Evolutionary conservation across 2,113 vertebrate genomes (phyloP).

Genomic region (Ophthalmolycus amberensis): DNA sequence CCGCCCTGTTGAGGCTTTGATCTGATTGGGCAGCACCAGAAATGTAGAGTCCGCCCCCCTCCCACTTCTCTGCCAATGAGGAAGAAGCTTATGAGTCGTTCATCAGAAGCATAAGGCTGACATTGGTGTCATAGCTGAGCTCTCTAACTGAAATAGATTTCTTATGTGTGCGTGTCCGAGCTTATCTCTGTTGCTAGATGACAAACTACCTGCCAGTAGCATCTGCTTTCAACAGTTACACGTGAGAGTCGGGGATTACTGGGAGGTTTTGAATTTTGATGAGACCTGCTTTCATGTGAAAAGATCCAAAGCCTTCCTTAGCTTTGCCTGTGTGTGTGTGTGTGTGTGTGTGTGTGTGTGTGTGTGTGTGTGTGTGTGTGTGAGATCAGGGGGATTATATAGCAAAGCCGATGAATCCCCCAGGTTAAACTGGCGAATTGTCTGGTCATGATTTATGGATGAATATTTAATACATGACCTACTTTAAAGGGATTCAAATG

Average conservation of each 20-base stretch:
- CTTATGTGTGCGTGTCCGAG: slow-evolving; percentile 19
- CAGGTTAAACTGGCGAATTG: slow-evolving; percentile 38
- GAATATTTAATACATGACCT: slow-evolving; percentile 67
- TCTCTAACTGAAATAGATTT: slow-evolving; percentile 65
- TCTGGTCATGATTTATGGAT: slow-evolving; percentile 66
- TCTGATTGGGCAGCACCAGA: slow-evolving; percentile 37
- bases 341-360: slow-evolving; percentile 5
- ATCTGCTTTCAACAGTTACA: slow-evolving; percentile 1
- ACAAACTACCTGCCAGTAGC: slow-evolving; percentile 40
- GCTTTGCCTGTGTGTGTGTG: background rate
- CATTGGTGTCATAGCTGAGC: slow-evolving; percentile 57
- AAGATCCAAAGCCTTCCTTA: slow-evolving; percentile 17
- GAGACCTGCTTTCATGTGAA: slow-evolving; percentile 14
- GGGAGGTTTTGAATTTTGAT: slow-evolving; percentile 53
- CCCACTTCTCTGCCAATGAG: slow-evolving; percentile 9
- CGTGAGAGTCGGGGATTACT: slow-evolving; percentile 29
- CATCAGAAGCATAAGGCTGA: slow-evolving; percentile 40
- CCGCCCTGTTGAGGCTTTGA: background rate
- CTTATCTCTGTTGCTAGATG: slow-evolving; percentile 18
- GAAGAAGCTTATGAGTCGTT: slow-evolving; percentile 41
- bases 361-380: slow-evolving; percentile 1
- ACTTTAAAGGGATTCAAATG: slow-evolving; percentile 51
- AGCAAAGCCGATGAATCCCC: slow-evolving; percentile 39
- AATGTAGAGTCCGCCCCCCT: slow-evolving; percentile 3
- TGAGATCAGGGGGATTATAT: slow-evolving; percentile 16